These are phyloP conservation scores for Betta splendens DNA, from an alignment of 2,797 vertebrate genomes.

Conservation along the genomic window DNA sequence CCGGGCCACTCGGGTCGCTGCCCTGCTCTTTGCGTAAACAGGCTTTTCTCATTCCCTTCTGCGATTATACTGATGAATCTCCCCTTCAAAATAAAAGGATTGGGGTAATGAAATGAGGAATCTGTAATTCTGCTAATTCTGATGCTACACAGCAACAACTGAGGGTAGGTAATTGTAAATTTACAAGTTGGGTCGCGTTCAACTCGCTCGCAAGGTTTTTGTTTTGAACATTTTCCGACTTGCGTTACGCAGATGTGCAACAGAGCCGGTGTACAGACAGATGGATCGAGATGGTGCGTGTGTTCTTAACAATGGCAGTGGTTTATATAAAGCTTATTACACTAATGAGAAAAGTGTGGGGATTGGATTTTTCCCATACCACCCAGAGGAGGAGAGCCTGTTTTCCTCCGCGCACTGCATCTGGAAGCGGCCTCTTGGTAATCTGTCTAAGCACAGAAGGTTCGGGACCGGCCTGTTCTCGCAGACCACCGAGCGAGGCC, in stretches of 20 bases:
- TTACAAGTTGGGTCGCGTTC: background rate
- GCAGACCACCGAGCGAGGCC: constrained; percentile 80
- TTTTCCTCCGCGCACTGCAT: constrained; percentile 71
- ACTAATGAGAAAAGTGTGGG: constrained; percentile 83
- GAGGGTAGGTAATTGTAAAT: background rate
- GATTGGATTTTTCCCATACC: constrained; percentile 74
- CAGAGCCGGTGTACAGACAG: constrained; percentile 29
- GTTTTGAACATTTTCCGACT: constrained; percentile 13
- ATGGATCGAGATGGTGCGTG: constrained; percentile 53
- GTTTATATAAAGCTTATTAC: constrained; percentile 79
- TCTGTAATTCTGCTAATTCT: background rate
- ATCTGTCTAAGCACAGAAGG: constrained; percentile 80
- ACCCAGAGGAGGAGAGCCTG: constrained; percentile 73
- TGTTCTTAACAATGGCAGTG: constrained; percentile 71
- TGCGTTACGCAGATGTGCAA: constrained; percentile 31
- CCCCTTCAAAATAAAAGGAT: constrained; percentile 28
- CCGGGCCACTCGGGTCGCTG: constrained; percentile 48
- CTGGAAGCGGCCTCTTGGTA: constrained; percentile 80
- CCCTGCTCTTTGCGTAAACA: constrained; percentile 59
- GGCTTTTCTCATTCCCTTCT: constrained; percentile 46
- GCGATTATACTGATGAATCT: constrained; percentile 34
- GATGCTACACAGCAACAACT: background rate
- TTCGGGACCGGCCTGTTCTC: constrained; percentile 81
- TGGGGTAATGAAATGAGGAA: background rate
- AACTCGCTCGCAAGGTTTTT: constrained; percentile 1